These are phyloP conservation scores for Mastomys natalensis DNA, from an alignment of 2,113 vertebrate species.

Conservation along the genomic window DNA sequence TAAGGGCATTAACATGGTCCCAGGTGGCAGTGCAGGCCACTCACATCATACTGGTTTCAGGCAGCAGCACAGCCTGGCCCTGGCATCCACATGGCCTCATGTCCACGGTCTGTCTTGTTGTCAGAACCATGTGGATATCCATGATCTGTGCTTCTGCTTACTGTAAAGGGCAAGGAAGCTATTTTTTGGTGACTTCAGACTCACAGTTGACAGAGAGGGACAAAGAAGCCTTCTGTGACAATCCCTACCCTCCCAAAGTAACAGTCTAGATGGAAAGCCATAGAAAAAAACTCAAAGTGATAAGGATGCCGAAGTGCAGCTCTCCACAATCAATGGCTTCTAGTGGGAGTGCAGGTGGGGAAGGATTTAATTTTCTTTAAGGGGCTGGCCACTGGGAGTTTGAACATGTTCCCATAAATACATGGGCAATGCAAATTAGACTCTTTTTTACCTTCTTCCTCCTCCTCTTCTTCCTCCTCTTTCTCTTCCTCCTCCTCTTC, in stretches of 20 bases:
- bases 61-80: neutral
- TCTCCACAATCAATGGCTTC: neutral
- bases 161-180: neutral
- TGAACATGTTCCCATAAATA: neutral
- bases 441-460: too few relatives aligned
- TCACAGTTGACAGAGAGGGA: neutral
- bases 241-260: neutral
- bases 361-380: neutral
- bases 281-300: neutral
- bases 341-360: neutral
- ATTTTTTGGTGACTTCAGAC: neutral
- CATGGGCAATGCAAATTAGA: too few relatives aligned
- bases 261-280: neutral
- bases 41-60: neutral
- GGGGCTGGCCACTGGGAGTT: neutral
- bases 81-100: neutral
- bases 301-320: neutral
- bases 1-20: neutral
- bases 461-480: accelerated
- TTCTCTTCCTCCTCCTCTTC: accelerated
- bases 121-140: neutral
- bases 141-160: neutral
- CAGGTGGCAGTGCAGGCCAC: neutral
- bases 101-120: neutral
- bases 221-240: neutral